Percentiles rank a stretch among this genome's conserved stretches.
phyloP scores from a whole-genome alignment of 2,113 vertebrate genomes.

The Actenoides hombroni region DNA sequence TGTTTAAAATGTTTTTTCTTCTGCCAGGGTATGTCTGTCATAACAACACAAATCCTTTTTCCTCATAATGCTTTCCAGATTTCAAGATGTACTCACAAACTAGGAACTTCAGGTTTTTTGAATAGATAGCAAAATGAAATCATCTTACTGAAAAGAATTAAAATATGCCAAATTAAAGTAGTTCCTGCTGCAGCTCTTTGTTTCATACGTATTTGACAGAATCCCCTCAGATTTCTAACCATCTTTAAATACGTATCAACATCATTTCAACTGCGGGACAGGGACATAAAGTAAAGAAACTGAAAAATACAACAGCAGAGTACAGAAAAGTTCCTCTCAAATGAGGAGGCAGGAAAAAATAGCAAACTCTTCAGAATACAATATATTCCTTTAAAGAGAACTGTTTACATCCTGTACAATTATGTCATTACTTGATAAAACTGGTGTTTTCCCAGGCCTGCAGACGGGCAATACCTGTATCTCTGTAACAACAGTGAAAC shows the following conservation, averaged over 20 bases:
- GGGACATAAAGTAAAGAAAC: background rate
- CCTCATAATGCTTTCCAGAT: background rate
- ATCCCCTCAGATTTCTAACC: background rate
- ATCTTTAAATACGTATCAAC: background rate
- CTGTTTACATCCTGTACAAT: background rate
- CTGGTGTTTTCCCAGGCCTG: fast-evolving
- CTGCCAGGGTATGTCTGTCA: background rate
- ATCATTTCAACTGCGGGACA: background rate
- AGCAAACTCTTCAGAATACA: background rate
- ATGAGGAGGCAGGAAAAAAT: background rate
- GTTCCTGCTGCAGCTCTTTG: background rate
- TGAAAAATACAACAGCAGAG: background rate
- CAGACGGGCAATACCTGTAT: background rate
- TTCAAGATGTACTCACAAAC: background rate
- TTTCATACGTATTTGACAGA: background rate
- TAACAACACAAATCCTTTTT: background rate
- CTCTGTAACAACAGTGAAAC: background rate
- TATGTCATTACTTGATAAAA: background rate
- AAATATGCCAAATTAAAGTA: background rate
- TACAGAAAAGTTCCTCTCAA: background rate
- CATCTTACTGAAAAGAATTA: background rate
- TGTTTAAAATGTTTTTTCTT: no score
- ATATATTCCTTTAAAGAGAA: background rate
- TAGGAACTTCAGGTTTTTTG: background rate
- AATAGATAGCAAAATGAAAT: background rate